Conservation (phyloP, 2,888 invertebrate genomes). For the Scaptomyza flava region DNA sequence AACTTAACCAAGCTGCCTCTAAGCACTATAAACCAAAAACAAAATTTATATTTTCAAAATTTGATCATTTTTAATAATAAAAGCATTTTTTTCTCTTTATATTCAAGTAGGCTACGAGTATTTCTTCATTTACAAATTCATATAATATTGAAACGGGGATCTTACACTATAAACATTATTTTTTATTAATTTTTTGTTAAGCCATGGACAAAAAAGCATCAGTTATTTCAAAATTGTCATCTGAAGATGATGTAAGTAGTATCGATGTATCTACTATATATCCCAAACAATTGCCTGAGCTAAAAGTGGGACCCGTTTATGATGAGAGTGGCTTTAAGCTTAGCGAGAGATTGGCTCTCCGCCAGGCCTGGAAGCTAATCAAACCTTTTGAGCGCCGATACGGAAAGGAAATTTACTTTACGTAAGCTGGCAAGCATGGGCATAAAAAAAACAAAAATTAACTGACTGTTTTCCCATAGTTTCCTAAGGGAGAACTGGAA, state of each 20-base stretch:
- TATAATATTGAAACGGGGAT: not conserved
- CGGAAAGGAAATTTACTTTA: slow-evolving; percentile 52
- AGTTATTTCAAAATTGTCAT: slow-evolving; percentile 8
- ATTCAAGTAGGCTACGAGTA: not conserved
- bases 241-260: not conserved
- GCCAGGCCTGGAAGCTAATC: slow-evolving; percentile 66
- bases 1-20: not conserved
- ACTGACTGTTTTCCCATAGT: slow-evolving; percentile 37
- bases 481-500: slow-evolving; percentile 62
- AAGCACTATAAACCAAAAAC: not conserved
- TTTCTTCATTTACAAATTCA: not conserved
- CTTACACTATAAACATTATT: not conserved
- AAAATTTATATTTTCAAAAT: not conserved
- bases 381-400: slow-evolving; percentile 46
- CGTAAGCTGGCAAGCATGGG: slow-evolving; percentile 26
- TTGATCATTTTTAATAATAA: not conserved
- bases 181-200: not conserved
- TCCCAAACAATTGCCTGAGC: slow-evolving; percentile 77
- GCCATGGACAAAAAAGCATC: slow-evolving; percentile 25
- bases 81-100: not conserved
- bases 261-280: slow-evolving; percentile 21
- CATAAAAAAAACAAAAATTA: not conserved
- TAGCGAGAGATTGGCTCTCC: slow-evolving; percentile 60
- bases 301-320: slow-evolving; percentile 37
- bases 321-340: slow-evolving; percentile 68